phyloP scores from a whole-genome alignment of 2,113 vertebrate species.

The Pleuronectes platessa region DNA sequence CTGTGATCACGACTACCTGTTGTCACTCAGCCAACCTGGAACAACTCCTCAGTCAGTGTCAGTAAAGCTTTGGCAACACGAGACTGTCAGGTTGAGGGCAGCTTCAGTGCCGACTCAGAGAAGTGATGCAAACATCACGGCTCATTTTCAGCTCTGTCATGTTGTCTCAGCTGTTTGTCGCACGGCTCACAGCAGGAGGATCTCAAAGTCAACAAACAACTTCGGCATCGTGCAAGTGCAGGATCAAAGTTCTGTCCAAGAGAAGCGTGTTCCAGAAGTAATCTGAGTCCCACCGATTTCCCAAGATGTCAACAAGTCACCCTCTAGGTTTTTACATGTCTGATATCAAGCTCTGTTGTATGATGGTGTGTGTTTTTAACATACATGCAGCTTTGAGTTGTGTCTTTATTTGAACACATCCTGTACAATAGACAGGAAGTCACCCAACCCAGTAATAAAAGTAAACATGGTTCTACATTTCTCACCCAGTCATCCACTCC shows the following conservation, averaged over 20 bases:
- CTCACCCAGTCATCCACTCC: background rate
- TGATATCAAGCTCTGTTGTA: too few species aligned
- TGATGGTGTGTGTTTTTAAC: background rate
- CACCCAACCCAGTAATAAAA: conserved; percentile 6
- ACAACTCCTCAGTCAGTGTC: background rate
- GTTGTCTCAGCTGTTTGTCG: background rate
- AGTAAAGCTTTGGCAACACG: background rate
- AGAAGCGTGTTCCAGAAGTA: too few species aligned
- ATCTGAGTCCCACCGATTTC: too few species aligned
- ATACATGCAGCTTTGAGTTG: background rate
- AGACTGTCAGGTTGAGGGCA: too few species aligned
- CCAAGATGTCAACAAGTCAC: background rate
- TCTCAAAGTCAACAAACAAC: background rate
- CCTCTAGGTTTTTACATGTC: background rate
- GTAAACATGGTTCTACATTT: conserved; percentile 5
- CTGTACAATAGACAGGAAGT: background rate
- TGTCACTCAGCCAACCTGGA: background rate
- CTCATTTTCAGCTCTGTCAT: background rate
- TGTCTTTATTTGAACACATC: too few species aligned
- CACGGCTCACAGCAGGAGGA: background rate
- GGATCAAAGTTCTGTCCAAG: too few species aligned
- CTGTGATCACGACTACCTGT: background rate
- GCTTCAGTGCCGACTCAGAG: conserved; percentile 1
- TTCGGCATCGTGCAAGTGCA: background rate
- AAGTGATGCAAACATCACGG: background rate